These are phyloP conservation scores for Galbula dea DNA, from an alignment of 2,113 vertebrate species.

Conservation along the genomic window DNA sequence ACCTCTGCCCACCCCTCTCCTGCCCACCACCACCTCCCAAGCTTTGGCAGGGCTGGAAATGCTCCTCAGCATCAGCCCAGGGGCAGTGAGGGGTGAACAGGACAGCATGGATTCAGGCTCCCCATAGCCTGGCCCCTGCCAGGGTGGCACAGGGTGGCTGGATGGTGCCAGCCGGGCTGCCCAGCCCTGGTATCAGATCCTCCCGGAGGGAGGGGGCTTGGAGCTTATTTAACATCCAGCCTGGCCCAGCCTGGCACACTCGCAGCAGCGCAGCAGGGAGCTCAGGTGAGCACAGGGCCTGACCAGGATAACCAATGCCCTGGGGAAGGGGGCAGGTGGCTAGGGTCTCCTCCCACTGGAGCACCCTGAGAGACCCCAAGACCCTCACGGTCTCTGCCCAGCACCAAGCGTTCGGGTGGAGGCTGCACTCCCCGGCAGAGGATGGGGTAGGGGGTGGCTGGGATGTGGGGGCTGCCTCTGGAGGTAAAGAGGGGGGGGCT, in stretches of 20 bases:
- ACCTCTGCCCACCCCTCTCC: not conserved
- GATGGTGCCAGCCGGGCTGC: not conserved
- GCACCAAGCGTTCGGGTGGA: rapidly evolving
- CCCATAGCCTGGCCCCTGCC: not conserved
- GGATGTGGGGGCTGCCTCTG: not conserved
- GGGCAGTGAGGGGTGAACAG: not conserved
- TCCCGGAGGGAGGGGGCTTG: constrained; percentile 46
- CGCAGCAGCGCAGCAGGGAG: not conserved
- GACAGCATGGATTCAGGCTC: not conserved
- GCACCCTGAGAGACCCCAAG: not conserved
- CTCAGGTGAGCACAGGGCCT: constrained; percentile 9
- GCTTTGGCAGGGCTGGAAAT: not conserved
- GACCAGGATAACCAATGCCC: too few species aligned
- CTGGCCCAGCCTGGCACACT: not conserved
- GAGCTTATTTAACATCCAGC: constrained; percentile 42
- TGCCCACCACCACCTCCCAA: rapidly evolving
- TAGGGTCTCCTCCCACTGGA: rapidly evolving
- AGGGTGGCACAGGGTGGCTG: not conserved
- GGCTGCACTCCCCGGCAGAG: not conserved
- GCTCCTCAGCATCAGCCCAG: rapidly evolving
- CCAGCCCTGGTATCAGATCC: constrained; percentile 47
- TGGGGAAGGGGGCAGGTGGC: rapidly evolving
- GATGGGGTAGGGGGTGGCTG: not conserved
- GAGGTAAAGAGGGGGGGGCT: rapidly evolving
- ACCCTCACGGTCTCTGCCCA: not conserved